These are phyloP conservation scores for Myotis vivesi DNA, from an alignment of 2,797 vertebrate species.

Conservation along the genomic window DNA sequence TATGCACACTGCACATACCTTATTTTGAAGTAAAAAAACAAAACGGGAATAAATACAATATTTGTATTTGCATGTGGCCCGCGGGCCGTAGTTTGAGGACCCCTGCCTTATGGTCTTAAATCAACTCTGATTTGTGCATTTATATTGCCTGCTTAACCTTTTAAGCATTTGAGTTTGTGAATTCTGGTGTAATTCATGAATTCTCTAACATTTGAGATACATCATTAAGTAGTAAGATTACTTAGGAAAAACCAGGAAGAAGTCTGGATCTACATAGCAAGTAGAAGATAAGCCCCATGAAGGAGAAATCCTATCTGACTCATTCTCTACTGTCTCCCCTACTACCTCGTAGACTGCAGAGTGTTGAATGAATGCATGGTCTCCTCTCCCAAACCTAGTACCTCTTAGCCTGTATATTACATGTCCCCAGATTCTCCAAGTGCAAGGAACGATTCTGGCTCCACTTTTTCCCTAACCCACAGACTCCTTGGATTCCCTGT, in stretches of 20 bases:
- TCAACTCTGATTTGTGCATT: background rate
- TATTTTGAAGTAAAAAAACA: too few species aligned
- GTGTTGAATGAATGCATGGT: background rate
- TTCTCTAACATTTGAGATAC: background rate
- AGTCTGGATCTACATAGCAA: background rate
- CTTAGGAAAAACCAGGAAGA: background rate
- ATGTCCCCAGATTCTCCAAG: background rate
- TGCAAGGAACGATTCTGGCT: background rate
- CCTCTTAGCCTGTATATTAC: background rate
- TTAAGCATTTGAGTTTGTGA: background rate
- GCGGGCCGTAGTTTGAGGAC: too few species aligned
- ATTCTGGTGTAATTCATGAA: slow-evolving; percentile 1
- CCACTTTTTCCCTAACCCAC: background rate
- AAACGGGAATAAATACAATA: too few species aligned
- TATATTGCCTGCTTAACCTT: background rate
- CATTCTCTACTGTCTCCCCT: background rate
- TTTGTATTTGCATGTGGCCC: too few species aligned
- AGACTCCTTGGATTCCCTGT: background rate
- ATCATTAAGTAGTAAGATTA: slow-evolving; percentile 10
- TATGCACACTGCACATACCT: too few species aligned
- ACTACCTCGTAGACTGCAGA: background rate
- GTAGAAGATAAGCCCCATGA: background rate
- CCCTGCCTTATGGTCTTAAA: background rate
- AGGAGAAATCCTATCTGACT: background rate
- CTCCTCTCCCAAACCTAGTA: background rate